These are phyloP conservation scores for Intellagama lesueurii DNA, from an alignment of 2,797 vertebrate species.

Conservation along the genomic window DNA sequence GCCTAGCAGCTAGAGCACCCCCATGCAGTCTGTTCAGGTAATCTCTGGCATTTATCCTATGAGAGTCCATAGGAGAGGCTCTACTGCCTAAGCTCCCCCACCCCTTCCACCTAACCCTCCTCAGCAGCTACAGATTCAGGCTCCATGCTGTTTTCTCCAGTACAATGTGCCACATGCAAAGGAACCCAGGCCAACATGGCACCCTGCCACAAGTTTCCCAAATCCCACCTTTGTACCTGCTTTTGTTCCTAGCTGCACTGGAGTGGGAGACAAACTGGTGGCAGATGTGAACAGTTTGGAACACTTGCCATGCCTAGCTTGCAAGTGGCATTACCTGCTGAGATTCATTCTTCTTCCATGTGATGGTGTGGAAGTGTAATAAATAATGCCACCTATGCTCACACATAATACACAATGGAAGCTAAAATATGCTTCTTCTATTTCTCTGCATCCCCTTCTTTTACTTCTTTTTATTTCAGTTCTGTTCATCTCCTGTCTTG, in stretches of 20 bases:
- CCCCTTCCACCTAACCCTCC: not conserved
- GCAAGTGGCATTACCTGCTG: not conserved
- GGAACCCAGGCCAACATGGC: not conserved
- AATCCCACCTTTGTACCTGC: not conserved
- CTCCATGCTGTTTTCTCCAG: no score
- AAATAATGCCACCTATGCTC: not conserved
- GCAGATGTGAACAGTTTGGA: not conserved
- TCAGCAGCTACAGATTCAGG: no score
- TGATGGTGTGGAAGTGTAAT: not conserved
- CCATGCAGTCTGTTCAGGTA: not conserved
- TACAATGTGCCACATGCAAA: not conserved
- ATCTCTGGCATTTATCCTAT: not conserved
- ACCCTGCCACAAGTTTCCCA: not conserved
- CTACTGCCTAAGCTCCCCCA: not conserved
- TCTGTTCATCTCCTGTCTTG: not conserved
- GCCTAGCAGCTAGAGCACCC: not conserved
- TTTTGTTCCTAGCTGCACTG: not conserved
- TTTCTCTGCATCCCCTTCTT: no score
- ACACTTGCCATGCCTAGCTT: not conserved
- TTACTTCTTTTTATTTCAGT: accelerated
- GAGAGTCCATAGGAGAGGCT: not conserved
- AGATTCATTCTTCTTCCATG: not conserved
- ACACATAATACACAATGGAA: not conserved
- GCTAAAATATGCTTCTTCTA: not conserved
- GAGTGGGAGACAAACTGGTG: no score